Conservation (phyloP, 2,113 vertebrate genomes). For the Sterna hirundo region DNA sequence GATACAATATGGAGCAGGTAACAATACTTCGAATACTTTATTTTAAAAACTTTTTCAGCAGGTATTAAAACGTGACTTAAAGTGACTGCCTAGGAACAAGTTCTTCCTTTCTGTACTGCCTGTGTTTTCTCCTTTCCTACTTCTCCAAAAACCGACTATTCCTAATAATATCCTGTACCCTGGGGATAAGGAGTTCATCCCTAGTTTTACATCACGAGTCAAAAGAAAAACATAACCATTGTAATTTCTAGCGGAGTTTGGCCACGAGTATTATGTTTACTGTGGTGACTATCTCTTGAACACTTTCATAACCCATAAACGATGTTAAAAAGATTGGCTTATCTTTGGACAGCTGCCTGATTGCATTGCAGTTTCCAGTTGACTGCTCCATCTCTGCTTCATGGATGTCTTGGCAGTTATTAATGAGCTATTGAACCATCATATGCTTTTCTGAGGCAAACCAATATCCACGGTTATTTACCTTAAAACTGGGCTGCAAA, state of each 20-base stretch:
- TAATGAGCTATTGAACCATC: slow-evolving; percentile 27
- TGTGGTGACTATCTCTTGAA: neutral
- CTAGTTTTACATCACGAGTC: neutral
- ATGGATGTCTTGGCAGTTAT: slow-evolving; percentile 13
- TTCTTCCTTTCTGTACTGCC: neutral
- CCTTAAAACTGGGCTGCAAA: neutral
- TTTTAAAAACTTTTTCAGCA: neutral
- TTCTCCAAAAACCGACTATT: neutral
- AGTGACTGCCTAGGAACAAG: neutral
- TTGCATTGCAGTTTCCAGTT: slow-evolving; percentile 21
- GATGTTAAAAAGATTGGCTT: neutral
- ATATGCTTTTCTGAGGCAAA: neutral
- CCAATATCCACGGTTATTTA: neutral
- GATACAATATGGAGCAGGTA: slow-evolving; percentile 99
- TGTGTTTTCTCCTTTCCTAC: neutral
- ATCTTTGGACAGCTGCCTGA: slow-evolving; percentile 11
- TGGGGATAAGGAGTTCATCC: neutral
- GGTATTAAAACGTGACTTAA: neutral
- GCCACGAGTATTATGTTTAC: neutral
- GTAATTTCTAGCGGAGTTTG: neutral
- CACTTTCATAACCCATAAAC: neutral
- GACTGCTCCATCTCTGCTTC: neutral
- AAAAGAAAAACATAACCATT: neutral
- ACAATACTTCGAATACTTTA: neutral
- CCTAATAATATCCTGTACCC: neutral